Conservation (phyloP, 1,140 invertebrate genomes). For the Melanaphis sacchari region DNA sequence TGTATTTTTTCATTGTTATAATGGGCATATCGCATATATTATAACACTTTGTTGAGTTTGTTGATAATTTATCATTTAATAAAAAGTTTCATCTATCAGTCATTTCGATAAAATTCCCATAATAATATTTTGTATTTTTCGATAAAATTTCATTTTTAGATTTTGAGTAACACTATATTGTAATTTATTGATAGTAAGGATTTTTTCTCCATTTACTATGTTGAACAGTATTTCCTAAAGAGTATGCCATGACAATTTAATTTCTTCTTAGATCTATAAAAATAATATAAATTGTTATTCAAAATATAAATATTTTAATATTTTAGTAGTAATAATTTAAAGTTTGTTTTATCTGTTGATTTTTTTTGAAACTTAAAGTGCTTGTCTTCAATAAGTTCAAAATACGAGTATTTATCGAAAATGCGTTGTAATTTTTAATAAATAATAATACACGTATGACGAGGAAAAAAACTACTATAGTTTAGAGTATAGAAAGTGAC, state of each 20-base stretch:
- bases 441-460: background rate
- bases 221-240: background rate
- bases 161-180: background rate
- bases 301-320: background rate
- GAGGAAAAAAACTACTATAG: background rate
- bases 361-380: background rate
- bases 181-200: background rate
- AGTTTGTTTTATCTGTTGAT: background rate
- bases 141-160: background rate
- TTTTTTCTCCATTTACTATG: background rate
- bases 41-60: background rate
- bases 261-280: background rate
- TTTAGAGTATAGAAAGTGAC: background rate
- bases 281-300: background rate
- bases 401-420: background rate
- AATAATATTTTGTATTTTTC: background rate
- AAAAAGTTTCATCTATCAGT: constrained; percentile 2
- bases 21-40: background rate
- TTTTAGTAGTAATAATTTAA: background rate
- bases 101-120: background rate
- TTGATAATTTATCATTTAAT: constrained; percentile 9
- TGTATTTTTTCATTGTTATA: background rate
- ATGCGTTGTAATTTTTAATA: background rate
- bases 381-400: background rate
- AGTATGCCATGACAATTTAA: background rate